These are phyloP conservation scores for Cantharis lateralis DNA, from an alignment of 2,888 invertebrate genomes.

Conservation along the genomic window DNA sequence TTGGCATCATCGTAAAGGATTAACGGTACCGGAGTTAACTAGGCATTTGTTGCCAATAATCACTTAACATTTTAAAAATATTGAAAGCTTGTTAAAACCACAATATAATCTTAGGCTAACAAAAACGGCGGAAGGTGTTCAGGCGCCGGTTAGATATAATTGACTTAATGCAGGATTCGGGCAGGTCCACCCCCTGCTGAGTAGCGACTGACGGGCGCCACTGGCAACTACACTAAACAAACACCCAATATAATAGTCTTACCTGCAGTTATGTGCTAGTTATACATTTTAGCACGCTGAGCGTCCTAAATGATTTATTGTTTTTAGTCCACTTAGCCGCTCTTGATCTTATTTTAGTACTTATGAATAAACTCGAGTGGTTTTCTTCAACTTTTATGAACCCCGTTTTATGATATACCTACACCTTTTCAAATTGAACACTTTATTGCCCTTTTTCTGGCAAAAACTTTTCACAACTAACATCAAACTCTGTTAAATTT, in stretches of 20 bases:
- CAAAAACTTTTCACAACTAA: not conserved
- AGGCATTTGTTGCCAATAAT: not conserved
- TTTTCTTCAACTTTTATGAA: conserved; percentile 18
- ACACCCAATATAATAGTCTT: conserved; percentile 44
- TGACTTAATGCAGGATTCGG: conserved; percentile 39
- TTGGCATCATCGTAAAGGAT: not conserved
- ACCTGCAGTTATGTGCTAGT: conserved; percentile 46
- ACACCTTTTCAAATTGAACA: not conserved
- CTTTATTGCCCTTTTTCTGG: not conserved
- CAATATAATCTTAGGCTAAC: conserved; percentile 14
- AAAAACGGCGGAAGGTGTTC: conserved; percentile 27
- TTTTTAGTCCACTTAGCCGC: conserved; percentile 33
- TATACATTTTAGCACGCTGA: conserved; percentile 31
- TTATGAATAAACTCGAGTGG: conserved; percentile 22
- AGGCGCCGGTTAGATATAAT: conserved; percentile 39
- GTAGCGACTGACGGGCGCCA: conserved; percentile 51
- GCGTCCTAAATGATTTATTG: conserved; percentile 31
- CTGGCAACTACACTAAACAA: conserved; percentile 48
- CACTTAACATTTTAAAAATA: not conserved
- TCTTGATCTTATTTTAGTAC: conserved; percentile 30
- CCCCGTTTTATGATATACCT: not conserved
- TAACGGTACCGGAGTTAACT: not conserved
- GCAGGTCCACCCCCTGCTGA: conserved; percentile 42
- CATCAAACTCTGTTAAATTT: not conserved
- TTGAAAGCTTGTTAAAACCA: conserved; percentile 9